Base-by-base conservation (phyloP, 2,797 vertebrate species). In the Crotalus adamanteus region DNA sequence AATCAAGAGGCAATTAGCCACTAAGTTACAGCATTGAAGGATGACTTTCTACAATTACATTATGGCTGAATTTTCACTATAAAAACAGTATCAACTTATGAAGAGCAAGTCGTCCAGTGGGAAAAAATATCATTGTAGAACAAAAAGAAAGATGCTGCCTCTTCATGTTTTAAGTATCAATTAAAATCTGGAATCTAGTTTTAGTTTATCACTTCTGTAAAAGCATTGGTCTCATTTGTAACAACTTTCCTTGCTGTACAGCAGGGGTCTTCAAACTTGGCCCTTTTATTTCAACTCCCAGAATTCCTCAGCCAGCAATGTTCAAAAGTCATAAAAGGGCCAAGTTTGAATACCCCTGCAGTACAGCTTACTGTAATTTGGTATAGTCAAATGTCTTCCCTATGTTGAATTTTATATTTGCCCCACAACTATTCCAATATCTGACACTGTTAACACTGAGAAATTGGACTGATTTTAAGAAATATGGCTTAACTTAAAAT, bases 181-280 rank as follows among this genome's bases (percentile, higher is more conserved):
- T 90, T 57, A 57, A 91, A 93, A 93, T 93, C 90, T 91, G 90
- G 92, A 88, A 63, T 85, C 69, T 63, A 56, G 91, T 59, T 87
- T 87, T 90, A 90, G 16, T 60, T 31, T 3, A 93, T 91, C 59
- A 93, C 37, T 86, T 69, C 83, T 31, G 63, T 88, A 85, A 51
- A 91, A 93, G 61, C 26, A 63, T 16, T 18, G 22, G 22, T 61
- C 51, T 69, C 88, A 57, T 93, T 85, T 88, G 65, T 83, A 65
- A 88, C 86, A 73, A 53, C 25, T 78, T 31, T 65, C 28, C 42
- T 20, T 83, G 42, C 42, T 91, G 65, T 91, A 91, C 51, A 53
- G 51, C 51, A 53, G 51, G 51, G 8, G 51, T 53, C 51, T 53
- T 53, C 51, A 11, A 53, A 53, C 51, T 53, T 53, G 51, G 51